Percentiles rank a stretch among this genome's conserved stretches.
phyloP scores from a whole-genome alignment of 1,140 invertebrate species.

The Grapholita molesta region DNA sequence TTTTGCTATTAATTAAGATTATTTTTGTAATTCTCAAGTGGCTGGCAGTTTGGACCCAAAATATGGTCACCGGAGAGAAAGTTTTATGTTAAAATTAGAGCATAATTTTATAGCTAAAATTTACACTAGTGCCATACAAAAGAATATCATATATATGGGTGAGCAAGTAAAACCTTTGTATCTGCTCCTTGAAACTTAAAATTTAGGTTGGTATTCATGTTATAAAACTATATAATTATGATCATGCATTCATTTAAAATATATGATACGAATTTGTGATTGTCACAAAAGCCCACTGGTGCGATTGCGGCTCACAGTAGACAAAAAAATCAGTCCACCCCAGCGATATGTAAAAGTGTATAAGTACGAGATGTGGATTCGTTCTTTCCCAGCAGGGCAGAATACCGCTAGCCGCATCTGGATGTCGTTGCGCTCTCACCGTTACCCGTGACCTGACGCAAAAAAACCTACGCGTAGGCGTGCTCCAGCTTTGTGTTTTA shows the following conservation, averaged over 20 bases:
- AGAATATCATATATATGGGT: no score
- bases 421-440: slow-evolving; percentile 63
- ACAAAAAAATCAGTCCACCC: neutral
- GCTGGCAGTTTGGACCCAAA: neutral
- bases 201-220: neutral
- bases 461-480: slow-evolving; percentile 55
- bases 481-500: slow-evolving; percentile 47
- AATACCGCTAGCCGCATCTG: slow-evolving; percentile 72
- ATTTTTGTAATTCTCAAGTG: slow-evolving; percentile 40
- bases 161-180: no score
- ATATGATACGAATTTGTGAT: neutral
- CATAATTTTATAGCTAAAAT: no score
- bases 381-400: slow-evolving; percentile 27
- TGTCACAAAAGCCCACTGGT: slow-evolving; percentile 1
- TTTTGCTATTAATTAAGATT: slow-evolving; percentile 57
- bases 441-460: slow-evolving; percentile 56
- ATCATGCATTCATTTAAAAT: neutral
- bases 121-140: no score
- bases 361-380: neutral
- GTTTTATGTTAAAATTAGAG: no score
- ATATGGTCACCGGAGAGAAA: neutral
- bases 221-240: neutral
- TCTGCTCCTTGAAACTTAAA: no score
- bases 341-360: neutral
- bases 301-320: neutral